A percentile compares a stretch with the other conserved stretches of the same genome.
These are phyloP conservation scores for Campodea augens DNA, from an alignment of 1,140 invertebrate species.

Conservation along the genomic window DNA sequence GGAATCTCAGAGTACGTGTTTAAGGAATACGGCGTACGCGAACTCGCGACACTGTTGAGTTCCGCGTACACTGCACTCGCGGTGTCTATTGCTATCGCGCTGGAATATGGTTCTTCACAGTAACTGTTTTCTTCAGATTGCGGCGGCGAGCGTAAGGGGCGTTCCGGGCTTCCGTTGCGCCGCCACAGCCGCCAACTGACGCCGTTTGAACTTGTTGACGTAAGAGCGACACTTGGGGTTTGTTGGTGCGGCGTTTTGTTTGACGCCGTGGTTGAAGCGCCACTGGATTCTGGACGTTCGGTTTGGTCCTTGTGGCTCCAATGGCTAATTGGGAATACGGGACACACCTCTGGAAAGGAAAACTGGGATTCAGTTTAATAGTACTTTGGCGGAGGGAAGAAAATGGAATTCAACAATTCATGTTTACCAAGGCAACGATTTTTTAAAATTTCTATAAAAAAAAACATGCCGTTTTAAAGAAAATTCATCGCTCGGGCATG, in stretches of 20 bases:
- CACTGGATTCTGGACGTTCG: conserved; percentile 11
- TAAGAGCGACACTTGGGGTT: neutral
- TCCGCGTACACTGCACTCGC: conserved; percentile 18
- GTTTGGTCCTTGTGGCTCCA: conserved; percentile 9
- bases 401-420: too few species aligned
- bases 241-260: neutral
- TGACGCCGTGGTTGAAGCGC: neutral
- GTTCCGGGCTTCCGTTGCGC: neutral
- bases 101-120: conserved; percentile 15
- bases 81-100: conserved; percentile 10
- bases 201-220: neutral
- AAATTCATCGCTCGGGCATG: too few species aligned
- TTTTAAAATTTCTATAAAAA: too few species aligned
- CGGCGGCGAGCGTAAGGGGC: neutral
- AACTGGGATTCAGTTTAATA: too few species aligned
- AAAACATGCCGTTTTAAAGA: too few species aligned
- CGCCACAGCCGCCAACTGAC: neutral
- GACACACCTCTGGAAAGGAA: conserved; percentile 11
- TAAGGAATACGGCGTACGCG: conserved; percentile 11
- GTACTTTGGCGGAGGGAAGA: too few species aligned
- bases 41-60: conserved; percentile 13
- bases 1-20: conserved; percentile 20
- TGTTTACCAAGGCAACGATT: too few species aligned
- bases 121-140: conserved; percentile 10
- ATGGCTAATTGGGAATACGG: conserved; percentile 9